Percentiles rank a stretch among this genome's conserved stretches.
Evolutionary conservation across 2,797 vertebrate species (phyloP).

Genomic region (Danio albolineatus): DNA sequence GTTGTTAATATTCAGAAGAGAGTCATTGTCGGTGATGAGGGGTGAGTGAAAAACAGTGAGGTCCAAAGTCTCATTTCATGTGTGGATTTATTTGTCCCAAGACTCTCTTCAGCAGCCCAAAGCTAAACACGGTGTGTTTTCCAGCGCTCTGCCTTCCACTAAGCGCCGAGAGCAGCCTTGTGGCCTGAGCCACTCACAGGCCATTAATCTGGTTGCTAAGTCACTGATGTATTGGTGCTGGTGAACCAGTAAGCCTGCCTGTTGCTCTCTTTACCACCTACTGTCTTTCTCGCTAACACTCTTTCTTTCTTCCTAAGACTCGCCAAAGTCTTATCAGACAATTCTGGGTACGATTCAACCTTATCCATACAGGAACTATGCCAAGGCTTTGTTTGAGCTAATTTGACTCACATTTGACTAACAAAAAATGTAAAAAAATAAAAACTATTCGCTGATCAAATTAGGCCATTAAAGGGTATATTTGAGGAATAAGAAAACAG

Average conservation of each 20-base stretch:
- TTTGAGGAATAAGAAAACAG: slow-evolving; percentile 53
- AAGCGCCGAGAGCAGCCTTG: slow-evolving; percentile 74
- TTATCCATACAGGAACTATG: slow-evolving; percentile 32
- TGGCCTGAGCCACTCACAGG: slow-evolving; percentile 75
- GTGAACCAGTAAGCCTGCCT: slow-evolving; percentile 75
- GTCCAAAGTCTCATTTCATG: slow-evolving; percentile 68
- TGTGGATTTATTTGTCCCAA: slow-evolving; percentile 73
- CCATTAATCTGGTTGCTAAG: slow-evolving; percentile 82
- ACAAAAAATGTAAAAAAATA: slow-evolving; percentile 60
- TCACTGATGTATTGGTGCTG: slow-evolving; percentile 81
- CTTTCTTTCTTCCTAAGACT: background rate
- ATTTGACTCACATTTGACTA: slow-evolving; percentile 70
- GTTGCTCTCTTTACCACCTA: slow-evolving; percentile 66
- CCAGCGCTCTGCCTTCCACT: slow-evolving; percentile 66
- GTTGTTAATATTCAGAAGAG: slow-evolving; percentile 53
- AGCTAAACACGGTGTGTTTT: slow-evolving; percentile 71
- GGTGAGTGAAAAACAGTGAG: slow-evolving; percentile 63
- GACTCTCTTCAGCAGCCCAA: slow-evolving; percentile 70
- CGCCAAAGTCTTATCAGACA: slow-evolving; percentile 64
- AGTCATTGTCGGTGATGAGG: slow-evolving; percentile 56
- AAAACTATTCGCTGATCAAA: slow-evolving; percentile 60
- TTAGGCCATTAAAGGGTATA: slow-evolving; percentile 36
- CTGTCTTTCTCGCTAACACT: slow-evolving; percentile 28
- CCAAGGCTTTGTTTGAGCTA: slow-evolving; percentile 25
- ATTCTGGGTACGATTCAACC: slow-evolving; percentile 58